Evolutionary conservation across 2,888 invertebrate species (phyloP).

Genomic region (Ornithoptera priamus): DNA sequence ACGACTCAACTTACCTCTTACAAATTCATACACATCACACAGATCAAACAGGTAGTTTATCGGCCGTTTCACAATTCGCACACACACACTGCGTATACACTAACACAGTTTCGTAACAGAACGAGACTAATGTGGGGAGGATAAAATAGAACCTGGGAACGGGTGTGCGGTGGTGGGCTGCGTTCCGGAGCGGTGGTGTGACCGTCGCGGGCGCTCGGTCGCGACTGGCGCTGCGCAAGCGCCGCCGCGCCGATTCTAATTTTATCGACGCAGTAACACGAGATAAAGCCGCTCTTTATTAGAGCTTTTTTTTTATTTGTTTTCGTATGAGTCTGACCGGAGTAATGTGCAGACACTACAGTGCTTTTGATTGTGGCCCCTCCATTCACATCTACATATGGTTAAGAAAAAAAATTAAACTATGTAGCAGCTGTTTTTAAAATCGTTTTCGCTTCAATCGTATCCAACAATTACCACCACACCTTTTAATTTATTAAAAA

Average conservation of each 20-base stretch:
- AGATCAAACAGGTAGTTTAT: conserved; percentile 24
- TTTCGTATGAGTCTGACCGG: conserved; percentile 48
- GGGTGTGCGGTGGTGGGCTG: conserved; percentile 40
- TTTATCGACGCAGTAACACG: conserved; percentile 77
- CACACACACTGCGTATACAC: conserved; percentile 48
- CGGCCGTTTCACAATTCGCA: conserved; percentile 42
- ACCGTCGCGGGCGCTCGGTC: conserved; percentile 46
- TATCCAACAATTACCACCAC: background rate
- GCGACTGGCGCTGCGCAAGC: conserved; percentile 49
- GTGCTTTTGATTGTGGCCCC: conserved; percentile 11
- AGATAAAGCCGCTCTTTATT: conserved; percentile 76
- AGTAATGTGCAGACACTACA: conserved; percentile 24
- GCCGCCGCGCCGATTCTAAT: conserved; percentile 64
- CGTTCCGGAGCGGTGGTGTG: conserved; percentile 39
- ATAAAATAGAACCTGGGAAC: conserved; percentile 44
- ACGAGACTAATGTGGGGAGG: conserved; percentile 47
- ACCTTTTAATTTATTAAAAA: background rate
- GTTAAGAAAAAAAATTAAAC: background rate
- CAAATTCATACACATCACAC: conserved; percentile 54
- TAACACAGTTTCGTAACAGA: conserved; percentile 60
- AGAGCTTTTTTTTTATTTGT: conserved; percentile 59
- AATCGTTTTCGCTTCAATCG: background rate
- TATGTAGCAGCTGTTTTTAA: background rate
- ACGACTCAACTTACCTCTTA: conserved; percentile 51
- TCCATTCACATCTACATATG: background rate